Evolutionary conservation across 2,888 invertebrate genomes (phyloP).

Genomic region (Eupeodes latifasciatus): DNA sequence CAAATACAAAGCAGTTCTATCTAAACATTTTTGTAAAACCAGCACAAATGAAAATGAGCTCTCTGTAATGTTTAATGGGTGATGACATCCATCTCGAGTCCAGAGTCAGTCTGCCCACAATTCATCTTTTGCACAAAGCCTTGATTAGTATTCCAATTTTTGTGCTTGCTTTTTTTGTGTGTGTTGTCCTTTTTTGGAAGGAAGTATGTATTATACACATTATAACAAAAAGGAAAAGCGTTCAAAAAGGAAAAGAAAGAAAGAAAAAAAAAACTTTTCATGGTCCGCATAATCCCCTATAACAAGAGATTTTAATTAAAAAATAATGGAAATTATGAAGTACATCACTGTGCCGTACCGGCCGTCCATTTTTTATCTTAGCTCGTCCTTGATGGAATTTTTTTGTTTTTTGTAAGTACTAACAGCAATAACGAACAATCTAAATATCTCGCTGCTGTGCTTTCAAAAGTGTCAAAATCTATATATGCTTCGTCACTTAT

Average conservation of each 20-base stretch:
- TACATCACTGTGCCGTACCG: slow-evolving; percentile 13
- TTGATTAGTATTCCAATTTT: slow-evolving; percentile 51
- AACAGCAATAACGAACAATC: neutral
- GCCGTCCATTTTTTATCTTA: slow-evolving; percentile 40
- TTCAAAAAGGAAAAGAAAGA: neutral
- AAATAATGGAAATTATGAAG: slow-evolving; percentile 72
- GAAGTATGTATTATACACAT: neutral
- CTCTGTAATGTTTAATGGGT: slow-evolving; percentile 36
- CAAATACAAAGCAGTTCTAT: no score
- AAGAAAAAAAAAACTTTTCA: slow-evolving; percentile 36
- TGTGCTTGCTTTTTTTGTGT: slow-evolving; percentile 5
- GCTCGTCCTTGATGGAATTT: slow-evolving; percentile 33
- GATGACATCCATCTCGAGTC: slow-evolving; percentile 48
- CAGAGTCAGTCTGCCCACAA: slow-evolving; percentile 46
- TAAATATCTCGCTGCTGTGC: neutral
- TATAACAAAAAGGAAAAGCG: neutral
- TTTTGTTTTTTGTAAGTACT: neutral
- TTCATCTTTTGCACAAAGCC: slow-evolving; percentile 36
- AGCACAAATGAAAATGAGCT: slow-evolving; percentile 31
- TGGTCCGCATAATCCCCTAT: slow-evolving; percentile 61
- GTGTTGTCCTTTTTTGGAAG: neutral
- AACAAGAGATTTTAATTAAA: slow-evolving; percentile 74
- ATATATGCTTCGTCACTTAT: slow-evolving; percentile 58
- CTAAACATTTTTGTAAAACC: slow-evolving; percentile 25
- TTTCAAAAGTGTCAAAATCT: slow-evolving; percentile 59